phyloP scores from a whole-genome alignment of 1,140 invertebrate genomes.

The Drosophila lowei region DNA sequence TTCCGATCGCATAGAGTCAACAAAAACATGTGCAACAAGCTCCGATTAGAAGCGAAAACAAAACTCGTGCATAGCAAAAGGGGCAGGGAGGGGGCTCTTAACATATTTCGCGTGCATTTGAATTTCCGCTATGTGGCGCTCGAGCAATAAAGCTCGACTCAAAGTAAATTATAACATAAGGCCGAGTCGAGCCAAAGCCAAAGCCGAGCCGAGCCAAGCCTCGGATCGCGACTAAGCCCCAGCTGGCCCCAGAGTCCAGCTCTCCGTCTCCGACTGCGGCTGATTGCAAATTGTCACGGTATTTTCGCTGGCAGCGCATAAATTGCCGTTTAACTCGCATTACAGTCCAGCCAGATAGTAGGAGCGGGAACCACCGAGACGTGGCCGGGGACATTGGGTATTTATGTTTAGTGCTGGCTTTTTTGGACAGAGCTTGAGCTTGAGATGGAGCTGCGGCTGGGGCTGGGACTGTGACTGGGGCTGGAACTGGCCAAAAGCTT shows the following conservation, averaged over 20 bases:
- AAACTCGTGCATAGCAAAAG: constrained; percentile 70
- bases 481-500: constrained; percentile 49
- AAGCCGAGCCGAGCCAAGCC: constrained; percentile 7
- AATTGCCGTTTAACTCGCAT: constrained; percentile 72
- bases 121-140: constrained; percentile 76
- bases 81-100: constrained; percentile 13
- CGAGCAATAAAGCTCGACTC: constrained; percentile 71
- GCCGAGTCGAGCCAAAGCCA: constrained; percentile 15
- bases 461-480: not conserved
- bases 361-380: not conserved
- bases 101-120: constrained; percentile 79
- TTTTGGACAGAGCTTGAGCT: constrained; percentile 37
- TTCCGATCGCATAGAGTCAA: constrained; percentile 29
- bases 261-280: constrained; percentile 39
- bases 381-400: constrained; percentile 16
- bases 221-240: constrained; percentile 4
- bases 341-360: constrained; percentile 35
- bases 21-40: constrained; percentile 42
- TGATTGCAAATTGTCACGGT: constrained; percentile 81
- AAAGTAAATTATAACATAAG: constrained; percentile 78
- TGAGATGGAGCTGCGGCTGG: not conserved
- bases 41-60: constrained; percentile 64
- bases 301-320: constrained; percentile 79
- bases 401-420: constrained; percentile 54
- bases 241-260: constrained; percentile 26